Base-by-base conservation (phyloP, 2,113 vertebrate species). In the Nycticorax nycticorax region DNA sequence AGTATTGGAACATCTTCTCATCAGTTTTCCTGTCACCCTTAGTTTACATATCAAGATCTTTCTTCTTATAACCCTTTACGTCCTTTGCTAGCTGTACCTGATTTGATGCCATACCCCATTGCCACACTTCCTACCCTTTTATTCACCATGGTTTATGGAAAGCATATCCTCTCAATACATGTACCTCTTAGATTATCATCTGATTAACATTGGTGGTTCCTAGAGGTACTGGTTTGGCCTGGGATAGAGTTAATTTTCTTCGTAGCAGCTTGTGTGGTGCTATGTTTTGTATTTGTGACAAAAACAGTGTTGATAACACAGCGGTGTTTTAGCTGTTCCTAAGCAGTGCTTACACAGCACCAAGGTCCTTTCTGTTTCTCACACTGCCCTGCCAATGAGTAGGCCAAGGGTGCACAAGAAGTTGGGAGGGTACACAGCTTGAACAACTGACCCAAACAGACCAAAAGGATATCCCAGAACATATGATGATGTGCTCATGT, bases 331-430 rank as follows among this genome's bases (percentile, higher is more conserved):
- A 18, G 23, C 8, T 75, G 4, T 26, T 24, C 23, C 14, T 75
- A 39, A 64, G 27, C 17, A 75, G 33, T 64, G 16, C 26, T 63
- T 17, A 32, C 32, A 32, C 13, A 55, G 16, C 1, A 1, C 21
- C 57, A 45, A 74, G 33, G 17, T 3, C 21, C 27, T 24, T 26
- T 45, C 39, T 37, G 17, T 21, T 73, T 45, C 57, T 74, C 26
- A 55, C 17, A 1, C 21, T 23, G 12, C 26, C 12, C 23, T 2
- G 8, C 6, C 30, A 57, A 16, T 1, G 2, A 57, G n/a, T 19
- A 41, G 28, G 9, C 14, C 23, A 18, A 4, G 7, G 23, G 2
- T 48, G 14, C 41, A 57, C 23, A 76, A 86, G 35, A 50, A n/a
- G 8, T 4, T 66, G 50, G 50, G 71, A 85, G 28, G 28, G 7